Evolutionary conservation across 2,888 invertebrate genomes (phyloP), one percentile per base, ranked within the genome.

Genomic region (Octodonta nipae): DNA sequence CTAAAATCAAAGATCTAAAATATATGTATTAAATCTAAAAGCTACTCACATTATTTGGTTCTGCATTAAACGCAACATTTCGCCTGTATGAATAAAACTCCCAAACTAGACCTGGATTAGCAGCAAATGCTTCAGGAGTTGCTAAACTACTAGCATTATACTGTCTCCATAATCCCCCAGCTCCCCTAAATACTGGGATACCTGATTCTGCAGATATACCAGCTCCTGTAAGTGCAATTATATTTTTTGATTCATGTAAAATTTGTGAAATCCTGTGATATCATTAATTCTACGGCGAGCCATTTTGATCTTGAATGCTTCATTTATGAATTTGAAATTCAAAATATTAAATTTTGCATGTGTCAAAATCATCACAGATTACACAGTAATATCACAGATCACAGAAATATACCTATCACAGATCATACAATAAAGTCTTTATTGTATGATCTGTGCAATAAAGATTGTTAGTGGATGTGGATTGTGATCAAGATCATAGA

Each of bases 121-220:
- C 62, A 33, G 56, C 58, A 55, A 87, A 87, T 1, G 84, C 83
- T 47, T 67, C 65, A 13, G 78, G 79, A 8, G 78, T 78, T 1
- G 78, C 79, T 28, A 82, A 59, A 41, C 68, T 63, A 24, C 73
- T 66, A 0, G 82, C 75, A 42, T 71, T 67, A 57, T 81, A 80
- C 45, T 70, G 78, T 46, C 86, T 71, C 88, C 88, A 88, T 37
- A 73, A 71, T 1, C 86, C 86, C 10, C 83, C 84, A 11, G 76
- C 69, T 8, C 87, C 86, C 40, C 87, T 65, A 59, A 87, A 88
- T 4, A 87, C 86, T 5, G 87, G 87, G 41, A 89, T 78, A 28
- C 88, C 88, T 40, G 85, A 85, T 70, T 96, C 95, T 0, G 95
- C 95, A 1, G 95, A 95, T 47, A 95, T 75, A 25, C 95, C 95